A percentile compares a stretch with the other conserved stretches of the same genome.
These are phyloP conservation scores for Gymnarchus niloticus DNA, from an alignment of 2,113 vertebrate genomes.

Conservation along the genomic window DNA sequence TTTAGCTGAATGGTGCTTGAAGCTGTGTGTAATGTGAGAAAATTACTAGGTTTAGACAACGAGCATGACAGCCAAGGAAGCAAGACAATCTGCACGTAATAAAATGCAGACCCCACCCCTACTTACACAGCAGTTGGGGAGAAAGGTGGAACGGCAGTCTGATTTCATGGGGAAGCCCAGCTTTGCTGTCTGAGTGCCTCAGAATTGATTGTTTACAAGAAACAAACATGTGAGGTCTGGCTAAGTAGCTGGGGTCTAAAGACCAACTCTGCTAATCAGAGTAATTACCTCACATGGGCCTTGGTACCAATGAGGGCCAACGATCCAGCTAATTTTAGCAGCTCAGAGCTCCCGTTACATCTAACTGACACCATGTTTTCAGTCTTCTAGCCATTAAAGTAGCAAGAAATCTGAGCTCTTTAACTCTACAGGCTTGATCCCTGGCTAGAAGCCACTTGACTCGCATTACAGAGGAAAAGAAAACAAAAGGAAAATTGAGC, in stretches of 20 bases:
- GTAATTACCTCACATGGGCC: neutral
- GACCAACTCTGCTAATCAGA: neutral
- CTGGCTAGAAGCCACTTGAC: neutral
- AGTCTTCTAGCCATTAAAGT: neutral
- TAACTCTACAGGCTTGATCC: neutral
- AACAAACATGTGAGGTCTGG: neutral
- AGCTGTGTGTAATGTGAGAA: neutral
- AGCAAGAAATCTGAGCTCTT: neutral
- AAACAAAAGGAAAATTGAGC: neutral
- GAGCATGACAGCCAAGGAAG: neutral
- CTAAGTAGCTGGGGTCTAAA: neutral
- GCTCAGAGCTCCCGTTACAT: neutral
- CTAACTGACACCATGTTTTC: neutral
- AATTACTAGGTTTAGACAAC: neutral
- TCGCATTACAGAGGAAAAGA: conserved; percentile 18
- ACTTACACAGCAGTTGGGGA: neutral
- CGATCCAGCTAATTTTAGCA: neutral
- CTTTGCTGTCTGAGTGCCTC: neutral
- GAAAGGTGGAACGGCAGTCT: neutral
- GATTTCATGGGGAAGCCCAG: neutral
- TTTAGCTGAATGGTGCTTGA: neutral
- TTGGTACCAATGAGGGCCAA: neutral
- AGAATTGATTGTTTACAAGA: neutral
- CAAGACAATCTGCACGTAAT: neutral
- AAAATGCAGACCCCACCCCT: neutral